Evolutionary conservation across 2,797 vertebrate species (phyloP).

Genomic region (Halcyon chelicuti): DNA sequence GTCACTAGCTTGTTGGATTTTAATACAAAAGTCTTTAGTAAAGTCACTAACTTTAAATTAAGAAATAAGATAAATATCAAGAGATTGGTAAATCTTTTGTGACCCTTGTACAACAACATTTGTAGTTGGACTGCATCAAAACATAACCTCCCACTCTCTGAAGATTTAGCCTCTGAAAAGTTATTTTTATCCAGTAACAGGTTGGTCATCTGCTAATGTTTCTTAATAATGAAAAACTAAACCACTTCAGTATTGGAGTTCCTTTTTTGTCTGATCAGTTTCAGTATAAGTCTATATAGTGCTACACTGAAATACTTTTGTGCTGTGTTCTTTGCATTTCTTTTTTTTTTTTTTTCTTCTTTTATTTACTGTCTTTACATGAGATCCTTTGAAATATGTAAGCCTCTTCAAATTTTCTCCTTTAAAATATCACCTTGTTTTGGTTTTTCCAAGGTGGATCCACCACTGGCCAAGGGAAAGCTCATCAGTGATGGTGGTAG

Average conservation of each 20-base stretch:
- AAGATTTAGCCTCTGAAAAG: background rate
- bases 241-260: background rate
- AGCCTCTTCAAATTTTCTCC: background rate
- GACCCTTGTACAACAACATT: rapidly evolving
- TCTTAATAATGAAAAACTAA: background rate
- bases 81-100: background rate
- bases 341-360: background rate
- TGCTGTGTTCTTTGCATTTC: background rate
- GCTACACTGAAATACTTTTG: background rate
- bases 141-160: background rate
- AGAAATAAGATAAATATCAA: background rate
- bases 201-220: background rate
- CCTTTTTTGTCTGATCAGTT: background rate
- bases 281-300: background rate
- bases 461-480: background rate
- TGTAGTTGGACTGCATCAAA: background rate
- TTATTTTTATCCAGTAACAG: background rate
- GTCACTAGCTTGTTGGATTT: background rate
- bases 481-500: background rate
- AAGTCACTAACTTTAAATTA: background rate
- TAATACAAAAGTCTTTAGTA: background rate
- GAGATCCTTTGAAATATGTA: background rate
- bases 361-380: background rate
- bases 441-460: background rate
- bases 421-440: background rate